These are phyloP conservation scores for Chlamydotis undulata DNA, from an alignment of 2,113 vertebrate species.

Conservation along the genomic window DNA sequence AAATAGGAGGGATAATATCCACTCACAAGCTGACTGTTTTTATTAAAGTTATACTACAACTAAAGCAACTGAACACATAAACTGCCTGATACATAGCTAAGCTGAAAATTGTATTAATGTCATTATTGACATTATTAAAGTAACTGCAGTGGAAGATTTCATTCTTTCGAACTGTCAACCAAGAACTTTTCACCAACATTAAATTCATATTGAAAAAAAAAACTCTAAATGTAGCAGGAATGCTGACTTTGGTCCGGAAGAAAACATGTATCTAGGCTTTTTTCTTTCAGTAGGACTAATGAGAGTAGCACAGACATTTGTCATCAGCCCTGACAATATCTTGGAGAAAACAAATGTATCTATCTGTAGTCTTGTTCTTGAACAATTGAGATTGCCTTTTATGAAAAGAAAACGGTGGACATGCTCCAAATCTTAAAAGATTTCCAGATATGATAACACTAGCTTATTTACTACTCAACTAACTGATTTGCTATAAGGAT, in stretches of 20 bases:
- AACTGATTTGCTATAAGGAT: background rate
- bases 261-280: background rate
- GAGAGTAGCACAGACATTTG: background rate
- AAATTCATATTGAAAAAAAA: background rate
- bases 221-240: background rate
- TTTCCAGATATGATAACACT: background rate
- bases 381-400: background rate
- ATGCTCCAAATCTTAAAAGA: background rate
- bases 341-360: background rate
- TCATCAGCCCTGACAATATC: background rate
- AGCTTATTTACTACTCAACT: background rate
- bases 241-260: background rate
- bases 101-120: background rate
- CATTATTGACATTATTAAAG: background rate
- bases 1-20: background rate
- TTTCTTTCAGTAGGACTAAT: background rate
- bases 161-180: background rate
- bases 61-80: background rate
- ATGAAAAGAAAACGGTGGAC: background rate
- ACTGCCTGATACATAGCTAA: background rate
- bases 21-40: background rate
- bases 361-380: background rate
- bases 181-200: background rate
- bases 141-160: background rate
- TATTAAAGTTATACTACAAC: background rate